Conservation (phyloP, 2,797 vertebrate species). For the Myotis vivesi region DNA sequence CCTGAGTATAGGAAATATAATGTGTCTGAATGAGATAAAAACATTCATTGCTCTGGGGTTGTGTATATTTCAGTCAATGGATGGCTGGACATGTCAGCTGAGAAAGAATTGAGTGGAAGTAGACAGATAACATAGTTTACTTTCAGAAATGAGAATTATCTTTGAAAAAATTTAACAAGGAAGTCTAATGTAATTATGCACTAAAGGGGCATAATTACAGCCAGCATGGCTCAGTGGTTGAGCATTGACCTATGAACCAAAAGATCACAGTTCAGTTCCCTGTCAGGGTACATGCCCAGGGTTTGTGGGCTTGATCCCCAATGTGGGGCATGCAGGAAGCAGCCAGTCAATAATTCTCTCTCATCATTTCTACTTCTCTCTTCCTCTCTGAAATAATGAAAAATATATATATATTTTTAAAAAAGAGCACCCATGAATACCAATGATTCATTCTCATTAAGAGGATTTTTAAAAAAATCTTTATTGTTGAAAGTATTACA, state of each 20-base stretch:
- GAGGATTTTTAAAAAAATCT: neutral
- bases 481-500: too few relatives aligned
- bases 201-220: neutral
- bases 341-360: too few relatives aligned
- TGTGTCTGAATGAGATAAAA: neutral
- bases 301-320: too few relatives aligned
- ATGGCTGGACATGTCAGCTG: neutral
- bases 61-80: neutral
- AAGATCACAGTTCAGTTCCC: too few relatives aligned
- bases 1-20: neutral
- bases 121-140: neutral
- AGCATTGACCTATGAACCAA: too few relatives aligned
- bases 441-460: constrained; percentile 28
- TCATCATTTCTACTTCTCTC: too few relatives aligned
- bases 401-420: too few relatives aligned
- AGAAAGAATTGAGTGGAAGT: neutral
- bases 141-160: neutral
- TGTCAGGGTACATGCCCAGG: too few relatives aligned
- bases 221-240: too few relatives aligned
- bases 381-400: too few relatives aligned
- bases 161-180: neutral
- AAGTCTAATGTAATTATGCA: neutral
- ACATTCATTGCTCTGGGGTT: neutral
- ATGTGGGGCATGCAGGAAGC: too few relatives aligned
- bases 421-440: neutral